These are phyloP conservation scores for Micromesistius poutassou DNA, from an alignment of 2,797 vertebrate species.

Conservation along the genomic window DNA sequence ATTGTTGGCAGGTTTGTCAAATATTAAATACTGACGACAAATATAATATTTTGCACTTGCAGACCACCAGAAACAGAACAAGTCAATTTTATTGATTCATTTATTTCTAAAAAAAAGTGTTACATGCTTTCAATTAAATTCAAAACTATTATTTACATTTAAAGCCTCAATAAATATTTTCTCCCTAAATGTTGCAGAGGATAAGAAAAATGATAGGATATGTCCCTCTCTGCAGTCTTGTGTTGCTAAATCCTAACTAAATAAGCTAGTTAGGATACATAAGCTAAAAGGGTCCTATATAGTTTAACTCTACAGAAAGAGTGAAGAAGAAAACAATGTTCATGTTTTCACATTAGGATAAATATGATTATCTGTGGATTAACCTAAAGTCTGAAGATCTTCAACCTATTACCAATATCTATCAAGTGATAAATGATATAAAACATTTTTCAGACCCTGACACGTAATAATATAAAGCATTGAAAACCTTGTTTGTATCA, in stretches of 20 bases:
- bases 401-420: slow-evolving; percentile 23
- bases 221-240: slow-evolving; percentile 8
- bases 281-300: neutral
- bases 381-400: slow-evolving; percentile 28
- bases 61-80: neutral
- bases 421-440: slow-evolving; percentile 31
- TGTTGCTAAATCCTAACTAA: neutral
- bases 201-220: slow-evolving; percentile 37
- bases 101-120: slow-evolving; percentile 72
- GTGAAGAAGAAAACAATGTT: neutral
- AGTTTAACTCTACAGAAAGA: neutral
- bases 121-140: slow-evolving; percentile 70
- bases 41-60: neutral
- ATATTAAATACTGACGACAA: too few species aligned
- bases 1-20: too few species aligned
- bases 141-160: slow-evolving; percentile 74
- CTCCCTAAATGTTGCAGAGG: slow-evolving; percentile 46
- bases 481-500: neutral
- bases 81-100: slow-evolving; percentile 26
- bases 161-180: slow-evolving; percentile 69
- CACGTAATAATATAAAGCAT: neutral
- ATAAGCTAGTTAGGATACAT: neutral
- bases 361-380: slow-evolving; percentile 25
- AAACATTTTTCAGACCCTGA: slow-evolving; percentile 37
- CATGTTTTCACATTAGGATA: slow-evolving; percentile 26